A percentile compares a stretch with the other conserved stretches of the same genome.
Evolutionary conservation across 2,888 invertebrate species (phyloP).

Genomic region (Pristionchus exspectatus): DNA sequence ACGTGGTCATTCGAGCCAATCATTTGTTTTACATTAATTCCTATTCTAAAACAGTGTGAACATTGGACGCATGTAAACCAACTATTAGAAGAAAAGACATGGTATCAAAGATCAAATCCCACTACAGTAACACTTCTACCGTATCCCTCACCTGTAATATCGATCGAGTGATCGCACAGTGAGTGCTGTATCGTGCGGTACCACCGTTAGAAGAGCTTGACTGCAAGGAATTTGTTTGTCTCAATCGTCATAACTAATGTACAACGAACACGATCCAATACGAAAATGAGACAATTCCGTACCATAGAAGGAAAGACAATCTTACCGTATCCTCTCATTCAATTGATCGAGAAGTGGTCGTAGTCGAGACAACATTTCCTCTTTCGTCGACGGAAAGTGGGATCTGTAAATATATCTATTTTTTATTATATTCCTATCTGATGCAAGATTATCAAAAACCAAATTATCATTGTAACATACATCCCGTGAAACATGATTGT

Average conservation of each 20-base stretch:
- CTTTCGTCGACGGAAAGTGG: conserved; percentile 43
- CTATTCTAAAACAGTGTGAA: too few relatives aligned
- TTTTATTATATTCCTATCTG: background rate
- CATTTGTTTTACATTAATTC: too few relatives aligned
- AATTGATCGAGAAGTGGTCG: conserved; percentile 32
- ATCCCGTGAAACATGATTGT: background rate
- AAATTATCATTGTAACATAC: background rate
- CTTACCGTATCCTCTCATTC: conserved; percentile 49
- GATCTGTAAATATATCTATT: background rate
- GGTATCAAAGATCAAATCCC: background rate
- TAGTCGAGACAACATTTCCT: conserved; percentile 7
- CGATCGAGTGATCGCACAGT: conserved; percentile 77
- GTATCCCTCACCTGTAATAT: conserved; percentile 71
- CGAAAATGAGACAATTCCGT: background rate
- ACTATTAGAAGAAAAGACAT: too few relatives aligned
- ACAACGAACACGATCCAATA: background rate
- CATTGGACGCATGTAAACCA: too few relatives aligned
- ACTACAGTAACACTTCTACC: conserved; percentile 56
- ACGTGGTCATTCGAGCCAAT: background rate
- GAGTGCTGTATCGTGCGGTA: conserved; percentile 52
- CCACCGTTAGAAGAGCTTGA: conserved; percentile 41
- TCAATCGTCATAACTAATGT: background rate
- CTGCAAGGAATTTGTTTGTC: background rate
- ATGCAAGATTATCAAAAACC: background rate
- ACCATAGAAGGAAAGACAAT: background rate